Conservation (phyloP, 1,140 invertebrate species). For the Euglossa dilemma region DNA sequence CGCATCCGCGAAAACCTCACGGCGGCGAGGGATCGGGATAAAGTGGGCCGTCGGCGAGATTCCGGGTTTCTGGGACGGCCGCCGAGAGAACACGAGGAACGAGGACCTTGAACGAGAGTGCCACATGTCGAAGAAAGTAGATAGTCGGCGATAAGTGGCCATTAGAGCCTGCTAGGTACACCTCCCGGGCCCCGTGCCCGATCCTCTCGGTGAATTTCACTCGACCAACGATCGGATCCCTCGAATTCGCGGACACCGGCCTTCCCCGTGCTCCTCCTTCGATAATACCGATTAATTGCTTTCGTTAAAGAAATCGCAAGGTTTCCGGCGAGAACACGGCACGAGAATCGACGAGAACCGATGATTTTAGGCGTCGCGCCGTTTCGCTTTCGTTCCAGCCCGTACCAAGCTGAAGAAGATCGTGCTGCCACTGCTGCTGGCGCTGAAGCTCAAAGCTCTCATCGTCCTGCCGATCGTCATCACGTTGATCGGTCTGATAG, state of each 20-base stretch:
- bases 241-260: no score
- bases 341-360: no score
- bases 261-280: neutral
- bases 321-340: no score
- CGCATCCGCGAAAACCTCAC: constrained; percentile 59
- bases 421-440: constrained; percentile 85
- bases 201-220: constrained; percentile 16
- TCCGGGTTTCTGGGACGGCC: constrained; percentile 71
- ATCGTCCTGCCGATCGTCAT: constrained; percentile 86
- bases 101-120: constrained; percentile 76
- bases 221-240: constrained; percentile 2
- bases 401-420: constrained; percentile 85
- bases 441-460: constrained; percentile 85
- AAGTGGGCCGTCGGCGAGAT: constrained; percentile 59
- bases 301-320: no score
- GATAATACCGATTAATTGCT: neutral
- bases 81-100: constrained; percentile 47
- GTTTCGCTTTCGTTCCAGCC: constrained; percentile 79
- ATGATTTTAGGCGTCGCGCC: neutral
- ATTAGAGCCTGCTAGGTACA: constrained; percentile 55
- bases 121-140: constrained; percentile 75
- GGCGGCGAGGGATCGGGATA: constrained; percentile 42
- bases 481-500: constrained; percentile 84
- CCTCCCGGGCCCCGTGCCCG: neutral
- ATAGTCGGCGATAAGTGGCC: constrained; percentile 55